Base-by-base conservation (phyloP, 2,113 vertebrate genomes). In the Xenus cinereus region DNA sequence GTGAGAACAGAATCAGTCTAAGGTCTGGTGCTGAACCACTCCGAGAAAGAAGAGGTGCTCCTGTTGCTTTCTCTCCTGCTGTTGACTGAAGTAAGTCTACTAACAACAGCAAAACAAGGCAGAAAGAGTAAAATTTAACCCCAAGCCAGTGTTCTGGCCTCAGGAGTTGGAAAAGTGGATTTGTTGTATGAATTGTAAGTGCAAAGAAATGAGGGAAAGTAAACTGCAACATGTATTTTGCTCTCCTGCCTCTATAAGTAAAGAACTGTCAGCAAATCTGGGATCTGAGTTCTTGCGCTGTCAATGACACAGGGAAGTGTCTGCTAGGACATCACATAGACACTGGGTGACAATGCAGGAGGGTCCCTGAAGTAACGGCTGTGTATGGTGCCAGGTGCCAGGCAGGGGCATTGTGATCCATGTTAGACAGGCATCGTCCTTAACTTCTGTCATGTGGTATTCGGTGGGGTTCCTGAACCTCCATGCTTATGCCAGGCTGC, bases 11-110 rank as follows among this genome's bases (percentile, higher is more conserved):
- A 43, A 57, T 18, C 11, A 43, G 18, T 30, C n/a, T n/a, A n/a
- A n/a, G n/a, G n/a, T n/a, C 48, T 30, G 37, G 33, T 18, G 4
- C 23, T n/a, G 26, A 67, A 3, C 6, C 39, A 15, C 21, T 22
- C 23, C 0, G 0, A 63, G 20, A 41, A 77, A 63, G 10, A 23
- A 26, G 12, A 60, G 3, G 12, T 56, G 18, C 3, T 75, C 16
- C 21, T 76, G 35, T 50, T 63, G 11, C 5, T 54, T 8, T 27
- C 12, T 27, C 12, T 56, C 8, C 30, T 19, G 15, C 16, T 71
- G 18, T 59, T 81, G 23, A 24, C 53, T 33, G 18, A 57, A 84
- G 53, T 51, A 37, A 67, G 26, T 22, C 14, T 63, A 45, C 28
- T 51, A 39, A 46, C 5, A 73, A 22, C 26, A 62, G 41, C 22